A percentile compares a stretch with the other conserved stretches of the same genome.
These are phyloP conservation scores for Melangyna quadrimaculata DNA, from an alignment of 2,888 invertebrate species.

Conservation along the genomic window DNA sequence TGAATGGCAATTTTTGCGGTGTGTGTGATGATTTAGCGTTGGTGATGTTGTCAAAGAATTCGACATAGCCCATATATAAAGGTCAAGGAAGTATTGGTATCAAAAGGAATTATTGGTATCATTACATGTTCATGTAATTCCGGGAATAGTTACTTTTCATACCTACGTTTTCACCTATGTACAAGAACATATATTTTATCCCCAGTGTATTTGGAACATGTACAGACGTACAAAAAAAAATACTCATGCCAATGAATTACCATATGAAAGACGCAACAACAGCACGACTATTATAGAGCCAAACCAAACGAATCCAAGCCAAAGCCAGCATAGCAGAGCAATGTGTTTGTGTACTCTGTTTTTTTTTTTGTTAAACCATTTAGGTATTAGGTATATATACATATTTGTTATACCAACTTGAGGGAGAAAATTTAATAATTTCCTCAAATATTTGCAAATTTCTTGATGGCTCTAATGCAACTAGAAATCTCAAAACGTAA, in stretches of 20 bases:
- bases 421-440: conserved; percentile 68
- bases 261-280: too few relatives aligned
- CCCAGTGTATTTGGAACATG: conserved; percentile 4
- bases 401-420: conserved; percentile 62
- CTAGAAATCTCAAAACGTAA: conserved; percentile 38
- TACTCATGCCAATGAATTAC: not conserved
- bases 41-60: too few relatives aligned
- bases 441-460: conserved; percentile 71
- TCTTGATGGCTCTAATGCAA: conserved; percentile 69
- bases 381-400: conserved; percentile 31
- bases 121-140: too few relatives aligned
- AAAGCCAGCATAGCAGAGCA: not conserved
- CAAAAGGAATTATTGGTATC: too few relatives aligned
- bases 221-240: not conserved
- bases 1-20: too few relatives aligned
- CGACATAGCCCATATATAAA: too few relatives aligned
- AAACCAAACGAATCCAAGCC: not conserved
- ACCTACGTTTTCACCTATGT: too few relatives aligned
- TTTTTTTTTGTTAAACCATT: conserved; percentile 42
- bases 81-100: too few relatives aligned
- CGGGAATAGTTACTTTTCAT: too few relatives aligned
- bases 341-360: too few relatives aligned
- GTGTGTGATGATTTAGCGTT: too few relatives aligned
- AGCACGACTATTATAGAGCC: not conserved
- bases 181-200: conserved; percentile 29